Evolutionary conservation across 2,113 vertebrate species (phyloP), one percentile per base, ranked within the genome.

Genomic region (Malurus alboscapulatus): DNA sequence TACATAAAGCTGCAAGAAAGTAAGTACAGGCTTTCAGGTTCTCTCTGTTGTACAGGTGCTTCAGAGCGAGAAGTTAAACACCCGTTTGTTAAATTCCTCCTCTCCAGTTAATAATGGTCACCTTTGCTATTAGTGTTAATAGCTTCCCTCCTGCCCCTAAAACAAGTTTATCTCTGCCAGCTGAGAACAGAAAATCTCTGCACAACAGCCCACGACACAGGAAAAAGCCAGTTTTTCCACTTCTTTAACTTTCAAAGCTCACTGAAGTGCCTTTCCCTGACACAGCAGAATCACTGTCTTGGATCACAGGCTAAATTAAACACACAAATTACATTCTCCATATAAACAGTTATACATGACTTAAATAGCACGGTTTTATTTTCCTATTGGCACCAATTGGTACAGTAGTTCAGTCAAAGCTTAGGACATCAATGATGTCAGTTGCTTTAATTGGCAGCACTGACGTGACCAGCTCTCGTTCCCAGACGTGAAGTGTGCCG

Each of bases 251-350:
- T 76, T 83, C 75, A 87, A 54, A 80, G 69, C 87, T 83, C 63
- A 87, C 34, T 85, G 63, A 86, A 94, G 30, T 58, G 53, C 53
- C 85, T 57, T 85, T 63, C 75, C 75, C 85, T 95, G 93, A 94
- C 91, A 85, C 81, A 93, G 91, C 66, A 92, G 86, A 97, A 84
- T 59, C 81, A 75, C 18, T 80, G 50, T n/a, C 93, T 95, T 93
- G 73, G 85, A 95, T 96, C 91, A 89, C 62, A 57, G 62, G 80
- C 92, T 97, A 97, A 95, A 94, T 73, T 86, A 95, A 94, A 85
- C 90, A 96, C 51, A 90, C 65, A 91, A 93, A 94, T 92, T 89
- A 92, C 85, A 73, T 79, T 77, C 74, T 88, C 67, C 86, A 6
- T 84, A 77, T 93, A 94, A 94, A 93, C 93, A 95, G 86, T 85